Evolutionary conservation across 1,140 invertebrate species (phyloP), one percentile per base, ranked within the genome.

Genomic region (Chelonus insularis): DNA sequence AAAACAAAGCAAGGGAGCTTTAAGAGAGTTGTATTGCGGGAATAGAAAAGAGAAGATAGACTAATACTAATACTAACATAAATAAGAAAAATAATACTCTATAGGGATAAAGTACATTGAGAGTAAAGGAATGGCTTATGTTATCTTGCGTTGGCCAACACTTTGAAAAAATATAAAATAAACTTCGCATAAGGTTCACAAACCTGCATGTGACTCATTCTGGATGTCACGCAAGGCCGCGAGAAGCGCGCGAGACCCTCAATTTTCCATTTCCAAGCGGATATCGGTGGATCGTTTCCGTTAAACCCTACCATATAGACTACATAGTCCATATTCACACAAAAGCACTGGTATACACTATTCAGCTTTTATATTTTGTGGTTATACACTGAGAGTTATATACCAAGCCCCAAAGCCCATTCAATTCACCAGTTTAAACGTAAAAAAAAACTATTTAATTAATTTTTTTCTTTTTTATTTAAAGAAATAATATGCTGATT

Each of bases 191-290:
- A 57, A 69, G 67, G 67, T 64, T 66, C 59, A 63, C 63, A 58
- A 64, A 68, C 63, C 56, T 65, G 39, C 39, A 54, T 59, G 56
- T 70, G 67, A 70, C 50, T 69, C 69, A 70, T 57, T 60, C 48
- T 14, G 36, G 55, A 52, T 57, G 61, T 64, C 69, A 71, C 62
- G 67, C 68, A 63, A 68, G 68, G 66, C 65, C 68, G 56, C 57
- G 54, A 41, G 29, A 25, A 12, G 50, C 37, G 23, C 37, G 23
- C 20, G n/a, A 23, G 50, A 39, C 4, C 36, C 36, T 39, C 36
- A 55, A 39, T 55, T 55, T 55, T 55, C 20, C n/a, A 39, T 55
- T 41, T 20, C 23, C 23, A 7, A 25, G 32, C 47, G 48, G 58
- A 59, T 59, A 59, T 59, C 34, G 57, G 36, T 20, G 45, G 14